Base-by-base conservation (phyloP, 2,797 vertebrate genomes). In the Falco novaeseelandiae region DNA sequence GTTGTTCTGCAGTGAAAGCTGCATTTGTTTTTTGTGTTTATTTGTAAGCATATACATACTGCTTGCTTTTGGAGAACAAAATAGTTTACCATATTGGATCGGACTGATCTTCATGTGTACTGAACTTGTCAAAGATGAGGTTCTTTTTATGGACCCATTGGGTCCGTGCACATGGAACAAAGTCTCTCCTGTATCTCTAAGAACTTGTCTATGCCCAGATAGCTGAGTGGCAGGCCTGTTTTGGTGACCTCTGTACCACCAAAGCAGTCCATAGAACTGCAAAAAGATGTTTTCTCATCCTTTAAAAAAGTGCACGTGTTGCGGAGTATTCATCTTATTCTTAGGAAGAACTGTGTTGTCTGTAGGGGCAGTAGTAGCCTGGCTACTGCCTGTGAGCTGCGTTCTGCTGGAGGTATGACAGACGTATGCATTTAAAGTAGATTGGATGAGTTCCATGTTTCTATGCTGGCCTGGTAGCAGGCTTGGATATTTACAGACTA, bases 341-440 rank as follows among this genome's bases (percentile, higher is more conserved):
- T 4, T 30, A 63, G 84, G 22, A 13, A 70, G 46, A 83, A 8
- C 25, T 18, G 42, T 21, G 65, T 0, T 70, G 62, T 57, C 22
- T 27, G 2, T 1, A 18, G 38, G 49, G 44, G 46, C 66, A 83
- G 67, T 57, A 26, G 42, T 11, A 83, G 78, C 44, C 66, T 72
- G 78, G 66, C 65, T 51, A 2, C 13, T 1, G 4, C 14, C 42
- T 44, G 55, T 10, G 62, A 74, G 57, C 61, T 19, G 55, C 59
- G 36, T n/a, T 36, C 18, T 72, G 73, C 46, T 44, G 74, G 58
- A 49, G 58, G 30, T 44, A 18, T 0, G 2, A 30, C 62, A 38
- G 63, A 26, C 40, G 54, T 0, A 38, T 67, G 22, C 1, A 7
- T 23, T 5, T 11, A 0, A 1, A 29, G 11, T 67, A 52, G 34